These are phyloP conservation scores for Paedocypris sp. DNA, from an alignment of 2,113 vertebrate species.

Conservation along the genomic window DNA sequence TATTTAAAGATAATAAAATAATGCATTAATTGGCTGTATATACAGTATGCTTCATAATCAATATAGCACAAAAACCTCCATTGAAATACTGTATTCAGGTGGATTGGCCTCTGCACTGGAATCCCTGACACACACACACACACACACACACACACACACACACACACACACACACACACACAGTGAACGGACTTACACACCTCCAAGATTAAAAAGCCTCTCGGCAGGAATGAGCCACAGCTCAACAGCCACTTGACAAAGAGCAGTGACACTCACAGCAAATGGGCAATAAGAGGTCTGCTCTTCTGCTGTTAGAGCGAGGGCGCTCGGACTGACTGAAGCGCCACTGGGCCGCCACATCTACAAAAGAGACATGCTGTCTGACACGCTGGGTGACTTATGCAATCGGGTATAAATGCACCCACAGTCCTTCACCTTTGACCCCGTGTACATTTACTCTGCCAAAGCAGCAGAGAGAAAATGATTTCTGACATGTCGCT, in stretches of 20 bases:
- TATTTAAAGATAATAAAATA: no score
- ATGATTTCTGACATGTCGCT: background rate
- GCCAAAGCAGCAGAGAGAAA: background rate
- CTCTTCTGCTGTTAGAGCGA: background rate
- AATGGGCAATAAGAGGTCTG: background rate
- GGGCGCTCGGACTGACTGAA: background rate
- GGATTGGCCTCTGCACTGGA: background rate
- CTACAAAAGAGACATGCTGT: background rate
- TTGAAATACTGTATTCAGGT: background rate
- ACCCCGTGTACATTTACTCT: background rate
- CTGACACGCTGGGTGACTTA: background rate
- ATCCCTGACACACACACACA: constrained; percentile 2
- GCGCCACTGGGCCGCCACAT: background rate
- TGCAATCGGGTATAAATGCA: background rate
- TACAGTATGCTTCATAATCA: no score
- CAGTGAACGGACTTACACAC: constrained; percentile 14
- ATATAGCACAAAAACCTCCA: no score
- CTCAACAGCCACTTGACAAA: constrained; percentile 32
- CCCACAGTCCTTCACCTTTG: background rate
- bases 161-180: background rate
- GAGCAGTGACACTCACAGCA: constrained; percentile 4
- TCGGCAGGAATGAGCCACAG: constrained; percentile 16
- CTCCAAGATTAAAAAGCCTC: constrained; percentile 19
- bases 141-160: no score
- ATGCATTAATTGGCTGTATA: no score